Conservation (phyloP, 2,888 invertebrate species). For the Diarsia mendica region DNA sequence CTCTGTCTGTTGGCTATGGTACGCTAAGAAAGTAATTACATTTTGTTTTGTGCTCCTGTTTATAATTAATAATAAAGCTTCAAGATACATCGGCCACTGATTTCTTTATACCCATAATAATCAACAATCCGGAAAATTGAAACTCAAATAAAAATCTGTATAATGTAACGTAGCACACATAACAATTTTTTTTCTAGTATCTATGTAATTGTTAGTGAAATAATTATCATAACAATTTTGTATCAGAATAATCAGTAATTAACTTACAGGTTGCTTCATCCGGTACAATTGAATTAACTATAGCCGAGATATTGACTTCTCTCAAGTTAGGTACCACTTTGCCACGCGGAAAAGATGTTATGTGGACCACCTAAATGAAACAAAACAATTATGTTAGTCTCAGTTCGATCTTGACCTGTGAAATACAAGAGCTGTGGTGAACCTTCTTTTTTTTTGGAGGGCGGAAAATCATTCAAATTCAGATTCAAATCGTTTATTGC, state of each 20-base stretch:
- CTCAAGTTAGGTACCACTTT: slow-evolving; percentile 70
- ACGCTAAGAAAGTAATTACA: too few relatives aligned
- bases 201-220: neutral
- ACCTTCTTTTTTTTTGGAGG: too few relatives aligned
- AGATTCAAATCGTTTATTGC: too few relatives aligned
- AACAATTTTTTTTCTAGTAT: neutral
- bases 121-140: too few relatives aligned
- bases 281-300: slow-evolving; percentile 55
- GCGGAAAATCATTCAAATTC: too few relatives aligned
- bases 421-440: too few relatives aligned
- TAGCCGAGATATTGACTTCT: slow-evolving; percentile 71
- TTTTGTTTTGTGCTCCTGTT: too few relatives aligned
- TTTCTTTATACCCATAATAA: too few relatives aligned
- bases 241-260: neutral
- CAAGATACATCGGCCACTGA: too few relatives aligned
- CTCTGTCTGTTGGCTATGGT: too few relatives aligned
- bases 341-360: slow-evolving; percentile 74
- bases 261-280: slow-evolving; percentile 65
- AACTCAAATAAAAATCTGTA: neutral
- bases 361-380: slow-evolving; percentile 75
- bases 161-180: neutral
- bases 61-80: too few relatives aligned
- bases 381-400: neutral
- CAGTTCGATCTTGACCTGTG: neutral
- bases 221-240: neutral